Evolutionary conservation across 2,888 invertebrate species (phyloP).

Genomic region (Eretmocerus hayati): DNA sequence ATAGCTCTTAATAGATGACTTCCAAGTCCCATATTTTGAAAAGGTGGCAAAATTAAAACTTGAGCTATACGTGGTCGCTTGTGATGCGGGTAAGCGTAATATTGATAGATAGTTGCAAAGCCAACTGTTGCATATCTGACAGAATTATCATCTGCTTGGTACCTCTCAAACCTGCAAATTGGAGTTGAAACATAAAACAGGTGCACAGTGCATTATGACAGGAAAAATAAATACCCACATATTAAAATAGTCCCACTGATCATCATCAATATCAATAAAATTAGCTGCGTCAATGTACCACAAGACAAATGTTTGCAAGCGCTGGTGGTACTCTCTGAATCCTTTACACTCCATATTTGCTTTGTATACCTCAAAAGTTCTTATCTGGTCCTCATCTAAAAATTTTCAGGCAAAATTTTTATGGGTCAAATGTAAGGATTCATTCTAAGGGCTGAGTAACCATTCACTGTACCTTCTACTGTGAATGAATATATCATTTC

Average conservation of each 20-base stretch:
- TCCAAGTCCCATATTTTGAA: slow-evolving; percentile 79
- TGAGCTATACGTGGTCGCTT: slow-evolving; percentile 88
- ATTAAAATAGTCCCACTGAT: slow-evolving; percentile 82
- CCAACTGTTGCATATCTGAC: slow-evolving; percentile 71
- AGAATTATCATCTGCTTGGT: slow-evolving; percentile 53
- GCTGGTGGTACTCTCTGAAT: slow-evolving; percentile 72
- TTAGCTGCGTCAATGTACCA: slow-evolving; percentile 97
- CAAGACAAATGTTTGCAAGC: slow-evolving; percentile 83
- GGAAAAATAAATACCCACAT: slow-evolving; percentile 60
- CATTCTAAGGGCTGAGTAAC: not conserved
- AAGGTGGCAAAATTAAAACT: slow-evolving; percentile 87
- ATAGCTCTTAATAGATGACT: slow-evolving; percentile 63
- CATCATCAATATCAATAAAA: slow-evolving; percentile 87
- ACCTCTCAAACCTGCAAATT: slow-evolving; percentile 61
- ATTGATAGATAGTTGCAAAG: slow-evolving; percentile 87
- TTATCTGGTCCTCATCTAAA: slow-evolving; percentile 36
- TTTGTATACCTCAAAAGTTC: slow-evolving; percentile 72
- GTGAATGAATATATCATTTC: slow-evolving; percentile 59
- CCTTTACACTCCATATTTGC: slow-evolving; percentile 64
- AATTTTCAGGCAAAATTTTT: not conserved
- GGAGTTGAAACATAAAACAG: no score
- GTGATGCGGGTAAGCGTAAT: slow-evolving; percentile 86
- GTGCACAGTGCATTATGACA: no score
- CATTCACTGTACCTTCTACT: slow-evolving; percentile 39
- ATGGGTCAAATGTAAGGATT: not conserved